Evolutionary conservation across 2,888 invertebrate species (phyloP).

Genomic region (Drosophila gaucha): DNA sequence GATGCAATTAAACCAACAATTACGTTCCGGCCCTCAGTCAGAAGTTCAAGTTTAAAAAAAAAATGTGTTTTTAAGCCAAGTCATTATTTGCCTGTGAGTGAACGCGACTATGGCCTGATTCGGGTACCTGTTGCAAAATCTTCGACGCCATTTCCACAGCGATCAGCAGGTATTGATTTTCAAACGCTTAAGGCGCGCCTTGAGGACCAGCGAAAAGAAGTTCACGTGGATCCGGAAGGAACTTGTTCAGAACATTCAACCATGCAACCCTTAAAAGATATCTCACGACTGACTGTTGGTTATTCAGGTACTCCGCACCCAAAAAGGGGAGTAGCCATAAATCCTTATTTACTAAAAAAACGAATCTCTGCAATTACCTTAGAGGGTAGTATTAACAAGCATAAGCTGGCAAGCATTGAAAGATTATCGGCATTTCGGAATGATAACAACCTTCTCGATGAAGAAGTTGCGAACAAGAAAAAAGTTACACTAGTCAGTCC

Average conservation of each 20-base stretch:
- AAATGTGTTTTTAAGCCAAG: too few species aligned
- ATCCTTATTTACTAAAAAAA: constrained; percentile 6
- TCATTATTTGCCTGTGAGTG: too few species aligned
- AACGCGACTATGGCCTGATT: constrained; percentile 60
- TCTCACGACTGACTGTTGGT: too few species aligned
- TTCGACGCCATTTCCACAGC: constrained; percentile 52
- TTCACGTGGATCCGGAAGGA: too few species aligned
- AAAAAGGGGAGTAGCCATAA: neutral
- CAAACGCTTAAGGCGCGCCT: constrained; percentile 32
- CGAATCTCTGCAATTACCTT: neutral
- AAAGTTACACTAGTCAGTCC: constrained; percentile 2
- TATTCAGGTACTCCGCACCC: constrained; percentile 39
- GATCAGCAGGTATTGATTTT: constrained; percentile 26
- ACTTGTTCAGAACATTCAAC: too few species aligned
- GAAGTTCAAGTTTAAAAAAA: too few species aligned
- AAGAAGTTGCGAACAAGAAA: too few species aligned
- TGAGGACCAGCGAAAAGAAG: neutral
- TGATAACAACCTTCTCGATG: too few species aligned
- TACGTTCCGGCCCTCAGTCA: too few species aligned
- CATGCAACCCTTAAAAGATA: too few species aligned
- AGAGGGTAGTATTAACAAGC: too few species aligned
- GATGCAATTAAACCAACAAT: too few species aligned
- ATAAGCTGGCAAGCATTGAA: neutral
- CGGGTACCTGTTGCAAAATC: neutral
- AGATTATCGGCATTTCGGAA: neutral